These are phyloP conservation scores for Numenius arquata DNA, from an alignment of 2,113 vertebrate genomes.

Conservation along the genomic window DNA sequence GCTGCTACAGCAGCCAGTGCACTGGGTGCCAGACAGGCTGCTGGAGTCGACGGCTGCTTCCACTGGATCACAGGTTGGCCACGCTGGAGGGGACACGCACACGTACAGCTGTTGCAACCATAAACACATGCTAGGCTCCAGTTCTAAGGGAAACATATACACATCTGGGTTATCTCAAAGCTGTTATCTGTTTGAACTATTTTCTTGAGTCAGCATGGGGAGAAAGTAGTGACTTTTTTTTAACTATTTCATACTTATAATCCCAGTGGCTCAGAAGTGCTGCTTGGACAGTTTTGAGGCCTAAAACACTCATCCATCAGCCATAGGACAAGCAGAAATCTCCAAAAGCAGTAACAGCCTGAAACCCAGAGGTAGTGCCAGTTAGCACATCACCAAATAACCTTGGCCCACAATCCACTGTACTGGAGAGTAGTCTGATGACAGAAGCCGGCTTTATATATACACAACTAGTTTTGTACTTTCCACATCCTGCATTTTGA, in stretches of 20 bases:
- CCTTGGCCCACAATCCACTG: not conserved
- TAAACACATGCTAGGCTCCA: not conserved
- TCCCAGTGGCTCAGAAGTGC: not conserved
- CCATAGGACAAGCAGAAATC: not conserved
- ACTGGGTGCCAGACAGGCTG: not conserved
- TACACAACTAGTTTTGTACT: not conserved
- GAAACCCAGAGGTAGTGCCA: not conserved
- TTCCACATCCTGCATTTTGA: not conserved
- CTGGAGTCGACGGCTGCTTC: not conserved
- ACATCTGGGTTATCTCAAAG: not conserved
- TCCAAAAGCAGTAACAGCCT: not conserved
- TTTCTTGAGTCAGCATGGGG: not conserved
- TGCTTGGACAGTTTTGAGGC: not conserved
- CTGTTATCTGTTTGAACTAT: not conserved
- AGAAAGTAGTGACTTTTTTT: not conserved
- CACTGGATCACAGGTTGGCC: not conserved
- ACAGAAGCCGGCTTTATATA: not conserved
- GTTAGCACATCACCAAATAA: not conserved
- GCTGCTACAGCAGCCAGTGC: not conserved
- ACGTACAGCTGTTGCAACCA: not conserved
- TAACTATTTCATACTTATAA: not conserved
- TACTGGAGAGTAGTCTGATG: not conserved
- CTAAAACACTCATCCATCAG: not conserved
- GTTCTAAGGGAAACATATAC: not conserved
- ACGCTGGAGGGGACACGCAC: fast-evolving